phyloP scores from a whole-genome alignment of 2,113 vertebrate genomes.

The Nannobrachium achirus region DNA sequence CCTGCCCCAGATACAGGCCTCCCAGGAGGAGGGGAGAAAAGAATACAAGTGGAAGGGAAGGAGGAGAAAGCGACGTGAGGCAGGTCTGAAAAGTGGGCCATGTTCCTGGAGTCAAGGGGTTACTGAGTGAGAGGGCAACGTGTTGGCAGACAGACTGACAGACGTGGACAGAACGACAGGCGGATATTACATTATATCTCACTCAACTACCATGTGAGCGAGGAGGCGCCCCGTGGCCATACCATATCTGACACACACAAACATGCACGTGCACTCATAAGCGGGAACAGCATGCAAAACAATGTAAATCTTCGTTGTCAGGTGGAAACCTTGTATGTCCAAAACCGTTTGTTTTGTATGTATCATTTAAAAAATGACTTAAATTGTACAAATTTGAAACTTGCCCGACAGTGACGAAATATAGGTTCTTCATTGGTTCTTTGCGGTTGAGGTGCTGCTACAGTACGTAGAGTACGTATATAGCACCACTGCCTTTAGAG shows the following conservation, averaged over 20 bases:
- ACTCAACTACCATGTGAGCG: background rate
- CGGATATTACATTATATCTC: constrained; percentile 10
- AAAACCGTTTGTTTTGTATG: too few species aligned
- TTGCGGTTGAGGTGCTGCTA: too few species aligned
- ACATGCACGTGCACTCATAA: constrained; percentile 3
- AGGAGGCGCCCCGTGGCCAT: background rate
- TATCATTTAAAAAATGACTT: too few species aligned
- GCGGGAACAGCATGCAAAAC: too few species aligned
- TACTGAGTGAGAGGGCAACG: constrained; percentile 39
- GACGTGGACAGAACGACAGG: constrained; percentile 13
- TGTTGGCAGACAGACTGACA: constrained; percentile 28
- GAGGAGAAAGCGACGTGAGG: constrained; percentile 49
- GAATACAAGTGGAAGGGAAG: constrained; percentile 60
- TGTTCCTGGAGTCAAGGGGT: constrained; percentile 65
- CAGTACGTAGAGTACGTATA: too few species aligned
- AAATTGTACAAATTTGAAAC: too few species aligned
- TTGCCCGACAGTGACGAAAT: too few species aligned
- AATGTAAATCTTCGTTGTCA: too few species aligned
- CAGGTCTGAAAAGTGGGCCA: constrained; percentile 66
- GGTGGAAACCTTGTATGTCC: too few species aligned
- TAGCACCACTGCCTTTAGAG: too few species aligned
- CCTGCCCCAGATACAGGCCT: constrained; percentile 74
- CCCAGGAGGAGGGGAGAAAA: constrained; percentile 63
- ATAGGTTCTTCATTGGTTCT: background rate
- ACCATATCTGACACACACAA: constrained; percentile 3